These are phyloP conservation scores for Tetragnatha versicolor DNA, from an alignment of 1,140 invertebrate genomes.

Conservation along the genomic window DNA sequence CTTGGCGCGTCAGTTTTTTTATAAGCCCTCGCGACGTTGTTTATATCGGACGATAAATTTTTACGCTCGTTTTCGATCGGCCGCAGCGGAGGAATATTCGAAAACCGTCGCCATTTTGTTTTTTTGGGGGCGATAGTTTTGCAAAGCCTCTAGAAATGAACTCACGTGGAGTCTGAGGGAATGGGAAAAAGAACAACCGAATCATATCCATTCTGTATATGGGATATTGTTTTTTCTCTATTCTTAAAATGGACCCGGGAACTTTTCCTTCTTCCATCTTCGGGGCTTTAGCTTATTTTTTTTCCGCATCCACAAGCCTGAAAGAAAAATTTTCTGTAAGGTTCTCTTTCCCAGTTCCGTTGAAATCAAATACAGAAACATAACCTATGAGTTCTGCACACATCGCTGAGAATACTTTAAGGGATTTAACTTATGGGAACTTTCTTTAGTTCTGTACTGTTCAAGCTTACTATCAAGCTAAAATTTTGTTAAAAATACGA, in stretches of 20 bases:
- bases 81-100: slow-evolving; percentile 19
- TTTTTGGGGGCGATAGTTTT: background rate
- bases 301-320: background rate
- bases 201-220: slow-evolving; percentile 28
- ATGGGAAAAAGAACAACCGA: background rate
- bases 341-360: too few relatives aligned
- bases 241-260: slow-evolving; percentile 10
- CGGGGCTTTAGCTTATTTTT: background rate
- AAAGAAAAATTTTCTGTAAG: background rate
- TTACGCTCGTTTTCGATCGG: slow-evolving; percentile 40
- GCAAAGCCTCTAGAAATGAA: slow-evolving; percentile 39
- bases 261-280: background rate
- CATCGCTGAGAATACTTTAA: too few relatives aligned
- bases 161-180: background rate
- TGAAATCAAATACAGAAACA: too few relatives aligned
- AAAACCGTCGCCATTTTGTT: background rate
- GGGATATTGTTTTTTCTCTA: slow-evolving; percentile 26
- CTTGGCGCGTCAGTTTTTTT: background rate
- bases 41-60: slow-evolving; percentile 52
- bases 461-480: too few relatives aligned
- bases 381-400: too few relatives aligned
- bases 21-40: slow-evolving; percentile 23
- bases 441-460: too few relatives aligned
- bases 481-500: too few relatives aligned
- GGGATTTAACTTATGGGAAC: too few relatives aligned